Base-by-base conservation (phyloP, 2,888 invertebrate species). In the Trissolcus japonicus region DNA sequence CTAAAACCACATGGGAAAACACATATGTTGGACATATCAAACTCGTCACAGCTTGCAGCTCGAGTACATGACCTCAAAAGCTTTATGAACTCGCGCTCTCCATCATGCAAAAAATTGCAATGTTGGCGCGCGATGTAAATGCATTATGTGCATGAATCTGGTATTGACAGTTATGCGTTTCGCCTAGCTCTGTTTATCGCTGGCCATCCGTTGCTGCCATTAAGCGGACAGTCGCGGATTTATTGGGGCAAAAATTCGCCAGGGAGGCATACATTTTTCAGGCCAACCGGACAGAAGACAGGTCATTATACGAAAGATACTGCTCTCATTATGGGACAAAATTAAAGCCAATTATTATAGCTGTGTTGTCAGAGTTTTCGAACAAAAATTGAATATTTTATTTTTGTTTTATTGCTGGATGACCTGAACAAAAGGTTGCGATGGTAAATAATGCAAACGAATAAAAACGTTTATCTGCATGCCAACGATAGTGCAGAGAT, bases 81-180 rank as follows among this genome's bases (percentile, higher is more conserved):
- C 62, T 57, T 63, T 48, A 75, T 68, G 50, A 68, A 68, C 68
- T 63, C 16, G 13, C 53, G 51, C 63, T 48, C 55, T 75, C 68
- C 48, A 56, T 66, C 76, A 76, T 56, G 54, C 53, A 68, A 79
- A 78, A 35, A 79, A 69, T 69, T 63, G 73, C 69, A 62, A 79
- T 63, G 78, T 61, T 61, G 51, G 69, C 35, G 35, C 35, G 25
- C 21, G 59, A 60, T 76, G 76, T 66, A 69, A 69, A 76, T 65
- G 60, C 76, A 72, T 79, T 63, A 79, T 75, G 66, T 41, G 73
- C 73, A 76, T 79, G 72, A 73, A 72, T 79, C 79, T 68, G 76
- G 63, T 65, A 79, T 79, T 76, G 79, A 79, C 79, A 79, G 79
- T 79, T 79, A 73, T 76, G 79, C 61, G 78, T 56, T 73, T 35